Percentiles rank a stretch among this genome's conserved stretches.
Conservation (phyloP, 2,113 vertebrate genomes). For the Eptesicus fuscus region DNA sequence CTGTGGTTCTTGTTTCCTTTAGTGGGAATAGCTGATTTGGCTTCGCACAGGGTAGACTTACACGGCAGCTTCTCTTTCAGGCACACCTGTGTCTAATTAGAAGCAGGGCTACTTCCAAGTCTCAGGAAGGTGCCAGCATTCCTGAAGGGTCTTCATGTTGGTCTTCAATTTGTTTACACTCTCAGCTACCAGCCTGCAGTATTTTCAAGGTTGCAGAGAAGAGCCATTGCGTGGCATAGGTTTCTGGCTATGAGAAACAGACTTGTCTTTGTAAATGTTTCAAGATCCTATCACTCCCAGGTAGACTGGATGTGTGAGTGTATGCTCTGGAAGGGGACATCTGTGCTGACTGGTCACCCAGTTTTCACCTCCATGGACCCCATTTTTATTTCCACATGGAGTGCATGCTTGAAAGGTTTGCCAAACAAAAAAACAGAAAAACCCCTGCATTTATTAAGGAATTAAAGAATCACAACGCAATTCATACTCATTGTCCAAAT, state of each 20-base stretch:
- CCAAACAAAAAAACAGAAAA: neutral
- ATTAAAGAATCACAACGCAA: neutral
- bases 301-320: neutral
- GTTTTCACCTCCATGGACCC: neutral
- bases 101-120: neutral
- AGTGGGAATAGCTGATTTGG: neutral
- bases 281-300: neutral
- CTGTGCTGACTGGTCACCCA: neutral
- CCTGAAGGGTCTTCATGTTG: constrained; percentile 6
- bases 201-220: constrained; percentile 20
- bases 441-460: neutral
- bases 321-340: neutral
- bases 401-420: neutral
- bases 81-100: constrained; percentile 39
- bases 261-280: neutral
- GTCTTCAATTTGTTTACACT: neutral
- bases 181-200: constrained; percentile 27
- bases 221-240: neutral
- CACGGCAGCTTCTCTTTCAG: neutral
- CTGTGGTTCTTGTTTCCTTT: accelerated
- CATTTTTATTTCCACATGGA: neutral
- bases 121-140: constrained; percentile 30
- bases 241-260: constrained; percentile 31
- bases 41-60: neutral
- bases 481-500: neutral